Conservation (phyloP, 2,797 vertebrate genomes). For the Cossypha niveicapilla region DNA sequence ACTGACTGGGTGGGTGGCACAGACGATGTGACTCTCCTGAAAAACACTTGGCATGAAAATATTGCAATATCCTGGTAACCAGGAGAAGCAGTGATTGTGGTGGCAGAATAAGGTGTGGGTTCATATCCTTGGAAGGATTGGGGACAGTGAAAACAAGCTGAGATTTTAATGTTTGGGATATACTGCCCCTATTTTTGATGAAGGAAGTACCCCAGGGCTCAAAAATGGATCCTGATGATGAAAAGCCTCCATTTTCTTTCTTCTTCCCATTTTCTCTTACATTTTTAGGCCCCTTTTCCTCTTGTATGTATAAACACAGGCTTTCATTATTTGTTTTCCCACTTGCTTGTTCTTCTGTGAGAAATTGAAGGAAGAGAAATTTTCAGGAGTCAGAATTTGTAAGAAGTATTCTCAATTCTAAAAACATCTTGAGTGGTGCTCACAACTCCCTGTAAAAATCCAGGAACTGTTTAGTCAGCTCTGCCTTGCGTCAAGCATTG, state of each 20-base stretch:
- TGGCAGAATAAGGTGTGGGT: neutral
- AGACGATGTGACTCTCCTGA: neutral
- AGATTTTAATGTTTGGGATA: neutral
- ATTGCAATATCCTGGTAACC: neutral
- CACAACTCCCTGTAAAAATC: neutral
- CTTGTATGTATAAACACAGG: neutral
- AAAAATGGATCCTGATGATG: neutral
- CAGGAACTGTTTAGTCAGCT: neutral
- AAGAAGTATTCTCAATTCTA: neutral
- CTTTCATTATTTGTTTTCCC: neutral
- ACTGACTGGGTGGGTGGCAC: neutral
- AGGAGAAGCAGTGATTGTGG: neutral
- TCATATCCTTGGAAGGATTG: neutral
- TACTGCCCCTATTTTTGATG: neutral
- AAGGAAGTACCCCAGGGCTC: neutral
- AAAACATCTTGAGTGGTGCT: neutral
- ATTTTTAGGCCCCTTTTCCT: neutral
- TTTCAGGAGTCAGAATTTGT: neutral
- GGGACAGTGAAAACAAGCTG: neutral
- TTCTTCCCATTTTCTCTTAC: fast-evolving
- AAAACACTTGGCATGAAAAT: neutral
- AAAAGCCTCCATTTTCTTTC: neutral
- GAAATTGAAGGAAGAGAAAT: neutral
- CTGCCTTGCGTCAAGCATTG: fast-evolving
- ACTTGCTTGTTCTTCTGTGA: neutral